Base-by-base conservation (phyloP, 1,140 invertebrate genomes). In the Eumaeus atala region DNA sequence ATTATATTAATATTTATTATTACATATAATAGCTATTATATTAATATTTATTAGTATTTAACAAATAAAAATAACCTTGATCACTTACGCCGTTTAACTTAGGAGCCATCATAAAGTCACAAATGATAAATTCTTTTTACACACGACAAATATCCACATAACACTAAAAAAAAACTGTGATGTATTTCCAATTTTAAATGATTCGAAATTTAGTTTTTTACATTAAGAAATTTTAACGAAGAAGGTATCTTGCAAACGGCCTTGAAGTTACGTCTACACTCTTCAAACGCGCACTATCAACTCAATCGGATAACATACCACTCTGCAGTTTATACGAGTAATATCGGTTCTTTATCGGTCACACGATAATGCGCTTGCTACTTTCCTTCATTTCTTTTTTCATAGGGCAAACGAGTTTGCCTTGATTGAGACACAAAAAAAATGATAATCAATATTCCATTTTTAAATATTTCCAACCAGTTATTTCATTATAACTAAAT, bases 361-460 rank as follows among this genome's bases (percentile, higher is more conserved):
- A 44, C 16, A 18, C 16, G 40, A 44, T 44, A 44, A 44, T 16
- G 40, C 40, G 40, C 14, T 16, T 6, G 2, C 6, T 28, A 28
- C 21, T 28, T 28, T 28, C 21, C 21, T 28, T 28, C 21, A 28
- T 44, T 16, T 16, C 12, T 44, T 44, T 12, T 44, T 16, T 37
- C 1, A 9, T n/a, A 69, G 40, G 40, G 12, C 8, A 44, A 44
- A 44, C 40, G 14, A 17, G 40, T 17, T 44, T 44, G 12, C 7
- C 12, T 28, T 9, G 16, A 9, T 9, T 8, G 9, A 9, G n/a
- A 44, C 4, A 44, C 9, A 17, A 17, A 9, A 2, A 17, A 9
- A 2, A 16, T 16, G 14, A 4, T 16, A 6, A 8, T 44, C 1
- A 44, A 16, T 16, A 44, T 16, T 7, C 14, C 14, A 16, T 37